phyloP scores from a whole-genome alignment of 1,140 invertebrate species.

The Kradibia gibbosae region DNA sequence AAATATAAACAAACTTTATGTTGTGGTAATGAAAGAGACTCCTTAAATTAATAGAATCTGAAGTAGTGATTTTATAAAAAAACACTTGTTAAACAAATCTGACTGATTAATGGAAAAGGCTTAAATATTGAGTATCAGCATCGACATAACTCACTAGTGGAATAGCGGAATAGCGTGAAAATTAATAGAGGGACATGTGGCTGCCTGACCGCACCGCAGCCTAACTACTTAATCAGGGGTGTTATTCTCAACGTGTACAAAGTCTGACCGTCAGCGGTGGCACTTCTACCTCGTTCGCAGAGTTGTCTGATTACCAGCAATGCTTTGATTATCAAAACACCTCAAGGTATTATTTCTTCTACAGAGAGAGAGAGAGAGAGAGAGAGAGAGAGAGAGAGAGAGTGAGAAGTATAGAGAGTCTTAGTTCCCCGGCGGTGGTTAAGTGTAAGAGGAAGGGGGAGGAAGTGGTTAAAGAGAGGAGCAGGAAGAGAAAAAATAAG shows the following conservation, averaged over 20 bases:
- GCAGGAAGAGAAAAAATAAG: not conserved
- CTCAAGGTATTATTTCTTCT: not conserved
- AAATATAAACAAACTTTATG: too few relatives aligned
- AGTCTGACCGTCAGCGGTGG: not conserved
- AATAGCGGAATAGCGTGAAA: not conserved
- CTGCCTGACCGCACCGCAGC: conserved; percentile 56
- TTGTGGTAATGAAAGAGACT: too few relatives aligned
- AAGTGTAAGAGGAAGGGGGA: not conserved
- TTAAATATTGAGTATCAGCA: too few relatives aligned
- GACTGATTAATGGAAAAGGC: too few relatives aligned
- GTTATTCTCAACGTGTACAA: conserved; percentile 5
- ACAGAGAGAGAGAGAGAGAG: not conserved
- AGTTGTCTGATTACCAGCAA: too few relatives aligned
- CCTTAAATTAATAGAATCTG: too few relatives aligned
- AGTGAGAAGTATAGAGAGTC: not conserved
- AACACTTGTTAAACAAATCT: too few relatives aligned
- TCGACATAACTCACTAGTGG: not conserved
- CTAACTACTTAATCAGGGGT: conserved; percentile 55
- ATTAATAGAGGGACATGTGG: not conserved
- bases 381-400: not conserved
- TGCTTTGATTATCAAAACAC: not conserved
- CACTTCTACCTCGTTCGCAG: not conserved
- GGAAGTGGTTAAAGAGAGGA: not conserved
- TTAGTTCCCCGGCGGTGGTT: not conserved
- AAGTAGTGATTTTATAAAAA: too few relatives aligned